Evolutionary conservation across 35 echinoderm and acorn worm species (phyloP), one percentile per base, ranked within the genome.

Genomic region (Chiridota heheva): DNA sequence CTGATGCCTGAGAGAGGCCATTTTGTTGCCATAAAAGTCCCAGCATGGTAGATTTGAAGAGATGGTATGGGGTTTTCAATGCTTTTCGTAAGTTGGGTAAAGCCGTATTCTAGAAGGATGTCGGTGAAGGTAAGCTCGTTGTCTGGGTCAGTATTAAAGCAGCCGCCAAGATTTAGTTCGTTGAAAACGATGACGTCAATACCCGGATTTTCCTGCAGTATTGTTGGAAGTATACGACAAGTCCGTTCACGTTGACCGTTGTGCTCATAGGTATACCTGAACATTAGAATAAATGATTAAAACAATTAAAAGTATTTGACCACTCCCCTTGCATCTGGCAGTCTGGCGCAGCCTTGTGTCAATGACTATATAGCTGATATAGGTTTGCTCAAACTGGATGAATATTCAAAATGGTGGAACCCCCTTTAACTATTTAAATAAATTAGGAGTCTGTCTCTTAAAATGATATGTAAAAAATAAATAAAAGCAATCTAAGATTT

Each of bases 161-260:
- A 92, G 1, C 89, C 89, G 40, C 89, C 89, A 82, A 92, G 86
- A 43, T 81, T 86, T 3, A 75, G 82, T 28, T 92, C 89, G 22
- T 92, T 78, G 77, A 92, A 92, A 1, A 80, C 63, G 29, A 92
- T 92, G 42, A 86, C 89, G 24, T 92, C 89, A 13, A 92, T 51
- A 46, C 86, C 89, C n/a, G 74, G 82, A 35, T 77, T 73, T 4
- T 71, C 37, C 26, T 49, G 40, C n/a, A 86, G 56, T 36, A 92
- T 28, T 58, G 61, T 35, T 15, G 65, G 73, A 1, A 92, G 43
- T 0, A 69, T 73, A 18, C 89, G 82, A 58, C 89, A 92, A 2
- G 89, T 92, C 40, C 89, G 76, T 41, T 92, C 89, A 31, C 82
- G 36, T 42, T 92, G 89, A 31, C 89, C 89, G 58, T 85, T 92